Conservation (phyloP, 2,113 vertebrate genomes). For the Candoia aspera region DNA sequence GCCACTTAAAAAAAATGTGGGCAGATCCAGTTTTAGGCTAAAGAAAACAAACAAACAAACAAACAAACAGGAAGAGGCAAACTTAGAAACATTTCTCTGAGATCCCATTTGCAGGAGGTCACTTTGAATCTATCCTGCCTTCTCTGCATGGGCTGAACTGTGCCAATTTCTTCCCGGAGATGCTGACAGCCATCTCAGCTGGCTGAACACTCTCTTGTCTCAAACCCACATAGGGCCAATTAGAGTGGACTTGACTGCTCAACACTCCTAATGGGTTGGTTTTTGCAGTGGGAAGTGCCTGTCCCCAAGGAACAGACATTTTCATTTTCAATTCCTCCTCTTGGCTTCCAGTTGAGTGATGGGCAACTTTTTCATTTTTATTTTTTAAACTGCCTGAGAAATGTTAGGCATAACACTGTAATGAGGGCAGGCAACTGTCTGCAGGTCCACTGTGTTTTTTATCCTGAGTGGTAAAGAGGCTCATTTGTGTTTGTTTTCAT, state of each 20-base stretch:
- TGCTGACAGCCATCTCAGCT: not conserved
- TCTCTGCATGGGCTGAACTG: not conserved
- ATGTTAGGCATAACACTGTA: not conserved
- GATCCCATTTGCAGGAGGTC: not conserved
- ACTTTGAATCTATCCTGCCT: not conserved
- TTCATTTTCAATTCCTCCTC: not conserved
- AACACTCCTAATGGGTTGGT: not conserved
- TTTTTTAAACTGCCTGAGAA: not conserved
- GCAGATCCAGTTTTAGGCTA: not conserved
- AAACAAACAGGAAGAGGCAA: not conserved
- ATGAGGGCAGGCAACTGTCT: slow-evolving; percentile 6
- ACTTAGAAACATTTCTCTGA: not conserved
- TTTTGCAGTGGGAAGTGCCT: not conserved
- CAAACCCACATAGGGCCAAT: slow-evolving; percentile 5
- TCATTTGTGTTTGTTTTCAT: not conserved
- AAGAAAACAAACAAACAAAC: not conserved
- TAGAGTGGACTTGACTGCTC: not conserved
- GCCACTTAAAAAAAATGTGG: not conserved
- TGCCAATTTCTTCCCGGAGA: not conserved
- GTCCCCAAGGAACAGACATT: not conserved
- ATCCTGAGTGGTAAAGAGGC: not conserved
- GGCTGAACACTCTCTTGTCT: not conserved
- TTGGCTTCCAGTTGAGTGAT: not conserved
- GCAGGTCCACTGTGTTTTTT: not conserved
- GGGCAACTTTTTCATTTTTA: not conserved